Evolutionary conservation across 2,797 vertebrate genomes (phyloP).

Genomic region (Peromyscus aztecus): DNA sequence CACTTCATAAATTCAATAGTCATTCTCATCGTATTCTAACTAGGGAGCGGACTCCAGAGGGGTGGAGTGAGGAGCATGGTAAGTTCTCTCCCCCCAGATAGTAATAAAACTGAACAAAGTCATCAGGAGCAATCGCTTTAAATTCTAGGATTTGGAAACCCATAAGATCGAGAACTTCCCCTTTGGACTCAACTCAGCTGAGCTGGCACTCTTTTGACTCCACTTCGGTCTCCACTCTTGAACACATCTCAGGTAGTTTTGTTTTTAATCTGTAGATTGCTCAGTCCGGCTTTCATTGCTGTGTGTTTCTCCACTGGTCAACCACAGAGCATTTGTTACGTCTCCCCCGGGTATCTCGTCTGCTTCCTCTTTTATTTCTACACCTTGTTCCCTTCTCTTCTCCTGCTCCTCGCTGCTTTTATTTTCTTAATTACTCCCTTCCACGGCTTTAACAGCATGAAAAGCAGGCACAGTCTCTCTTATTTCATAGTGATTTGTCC

Average conservation of each 20-base stretch:
- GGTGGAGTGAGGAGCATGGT: background rate
- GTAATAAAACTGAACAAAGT: background rate
- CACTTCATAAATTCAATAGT: background rate
- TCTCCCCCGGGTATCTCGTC: background rate
- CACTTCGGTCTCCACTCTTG: background rate
- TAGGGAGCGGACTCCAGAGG: background rate
- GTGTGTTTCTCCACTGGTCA: background rate
- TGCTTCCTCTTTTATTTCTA: background rate
- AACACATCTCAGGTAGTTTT: background rate
- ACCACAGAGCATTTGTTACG: background rate
- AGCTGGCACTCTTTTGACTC: background rate
- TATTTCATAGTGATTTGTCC: background rate
- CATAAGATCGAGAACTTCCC: background rate
- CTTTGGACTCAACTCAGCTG: background rate
- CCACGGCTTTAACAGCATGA: too few species aligned
- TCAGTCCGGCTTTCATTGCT: background rate
- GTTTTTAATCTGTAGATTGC: background rate
- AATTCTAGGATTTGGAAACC: background rate
- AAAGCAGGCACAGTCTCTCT: background rate
- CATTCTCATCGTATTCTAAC: background rate
- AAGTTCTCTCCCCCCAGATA: background rate
- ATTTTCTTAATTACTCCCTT: background rate
- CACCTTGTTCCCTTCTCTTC: background rate
- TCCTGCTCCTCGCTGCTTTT: background rate
- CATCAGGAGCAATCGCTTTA: background rate